Percentiles rank a stretch among this genome's conserved stretches.
phyloP scores from a whole-genome alignment of 1,140 invertebrate species.

The Drosophila malerkotliana region DNA sequence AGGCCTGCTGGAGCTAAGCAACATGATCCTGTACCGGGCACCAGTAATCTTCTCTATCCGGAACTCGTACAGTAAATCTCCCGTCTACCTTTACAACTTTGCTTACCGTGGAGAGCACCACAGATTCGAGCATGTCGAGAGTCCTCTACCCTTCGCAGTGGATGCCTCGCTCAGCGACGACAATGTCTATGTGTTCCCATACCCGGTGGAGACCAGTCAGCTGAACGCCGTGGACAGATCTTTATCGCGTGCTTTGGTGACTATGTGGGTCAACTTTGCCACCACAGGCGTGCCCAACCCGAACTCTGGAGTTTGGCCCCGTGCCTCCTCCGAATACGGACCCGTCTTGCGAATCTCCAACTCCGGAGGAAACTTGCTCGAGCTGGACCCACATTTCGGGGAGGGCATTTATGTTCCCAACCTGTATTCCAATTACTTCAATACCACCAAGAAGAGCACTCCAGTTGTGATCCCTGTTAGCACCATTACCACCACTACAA shows the following conservation, averaged over 20 bases:
- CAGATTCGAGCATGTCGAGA: conserved; percentile 64
- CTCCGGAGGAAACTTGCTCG: conserved; percentile 45
- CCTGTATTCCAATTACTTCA: conserved; percentile 48
- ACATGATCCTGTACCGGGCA: conserved; percentile 71
- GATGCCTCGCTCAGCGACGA: conserved; percentile 82
- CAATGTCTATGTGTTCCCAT: conserved; percentile 81
- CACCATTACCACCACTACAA: conserved; percentile 5
- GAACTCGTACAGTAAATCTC: conserved; percentile 32
- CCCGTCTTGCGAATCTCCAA: conserved; percentile 75
- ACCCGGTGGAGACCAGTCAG: conserved; percentile 59
- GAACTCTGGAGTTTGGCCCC: conserved; percentile 61
- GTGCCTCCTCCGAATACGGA: conserved; percentile 62
- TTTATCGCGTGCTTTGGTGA: conserved; percentile 57
- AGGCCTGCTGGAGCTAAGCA: conserved; percentile 69
- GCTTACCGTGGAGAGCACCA: conserved; percentile 78
- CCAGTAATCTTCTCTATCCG: conserved; percentile 68
- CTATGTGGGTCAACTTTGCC: conserved; percentile 76
- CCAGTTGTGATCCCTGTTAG: neutral
- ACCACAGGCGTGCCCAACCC: conserved; percentile 55
- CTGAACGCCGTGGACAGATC: conserved; percentile 66
- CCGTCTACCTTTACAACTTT: conserved; percentile 73
- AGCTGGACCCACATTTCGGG: conserved; percentile 73
- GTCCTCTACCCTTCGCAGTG: conserved; percentile 66
- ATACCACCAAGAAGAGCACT: conserved; percentile 11
- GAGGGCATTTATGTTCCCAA: conserved; percentile 69